phyloP scores from a whole-genome alignment of 2,888 invertebrate species.

The Acronicta aceris region DNA sequence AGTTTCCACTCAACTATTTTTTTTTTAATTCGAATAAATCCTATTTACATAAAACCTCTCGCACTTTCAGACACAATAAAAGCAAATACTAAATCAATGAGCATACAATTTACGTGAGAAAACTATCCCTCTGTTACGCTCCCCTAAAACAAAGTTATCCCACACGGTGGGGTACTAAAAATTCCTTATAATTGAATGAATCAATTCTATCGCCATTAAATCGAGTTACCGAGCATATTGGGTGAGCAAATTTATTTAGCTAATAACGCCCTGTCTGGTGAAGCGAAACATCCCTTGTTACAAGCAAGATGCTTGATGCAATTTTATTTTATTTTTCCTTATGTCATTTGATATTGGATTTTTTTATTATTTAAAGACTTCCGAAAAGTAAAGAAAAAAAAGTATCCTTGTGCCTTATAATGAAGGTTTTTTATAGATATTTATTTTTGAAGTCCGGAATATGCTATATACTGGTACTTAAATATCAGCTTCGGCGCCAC shows the following conservation, averaged over 20 bases:
- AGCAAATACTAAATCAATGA: conserved; percentile 73
- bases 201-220: conserved; percentile 89
- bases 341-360: not conserved
- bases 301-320: conserved; percentile 39
- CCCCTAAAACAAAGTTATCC: conserved; percentile 87
- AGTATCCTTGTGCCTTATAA: not conserved
- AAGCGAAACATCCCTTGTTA: conserved; percentile 74
- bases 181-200: conserved; percentile 89
- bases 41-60: not conserved
- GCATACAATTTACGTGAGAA: conserved; percentile 81
- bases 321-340: conserved; percentile 11
- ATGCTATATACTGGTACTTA: too few relatives aligned
- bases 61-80: conserved; percentile 24
- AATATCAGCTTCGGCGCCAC: too few relatives aligned
- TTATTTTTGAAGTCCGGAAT: too few relatives aligned
- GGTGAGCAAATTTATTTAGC: conserved; percentile 89
- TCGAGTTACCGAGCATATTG: conserved; percentile 89
- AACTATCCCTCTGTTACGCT: conserved; percentile 73
- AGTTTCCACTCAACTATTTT: too few relatives aligned
- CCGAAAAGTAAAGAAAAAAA: not conserved
- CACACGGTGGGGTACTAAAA: conserved; percentile 86
- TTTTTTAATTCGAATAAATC: too few relatives aligned
- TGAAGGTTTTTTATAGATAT: too few relatives aligned
- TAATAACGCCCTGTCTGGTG: conserved; percentile 81
- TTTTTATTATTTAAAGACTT: not conserved